Evolutionary conservation across 1,140 invertebrate genomes (phyloP).

Genomic region (Drosophila pruinosa): DNA sequence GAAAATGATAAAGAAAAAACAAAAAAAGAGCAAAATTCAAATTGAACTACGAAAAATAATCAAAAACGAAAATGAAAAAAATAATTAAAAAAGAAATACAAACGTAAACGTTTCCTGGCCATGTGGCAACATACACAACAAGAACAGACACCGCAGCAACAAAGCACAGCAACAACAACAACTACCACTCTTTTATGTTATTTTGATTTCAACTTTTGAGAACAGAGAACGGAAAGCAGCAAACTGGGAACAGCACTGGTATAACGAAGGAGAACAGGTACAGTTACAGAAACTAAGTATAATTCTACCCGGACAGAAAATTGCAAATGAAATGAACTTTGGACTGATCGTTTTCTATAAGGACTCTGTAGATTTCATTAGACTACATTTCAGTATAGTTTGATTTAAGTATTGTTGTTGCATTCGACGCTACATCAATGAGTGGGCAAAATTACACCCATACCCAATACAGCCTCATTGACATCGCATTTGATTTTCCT

Average conservation of each 20-base stretch:
- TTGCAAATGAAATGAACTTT: background rate
- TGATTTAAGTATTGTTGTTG: background rate
- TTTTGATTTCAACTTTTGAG: background rate
- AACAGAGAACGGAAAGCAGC: background rate
- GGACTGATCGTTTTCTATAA: background rate
- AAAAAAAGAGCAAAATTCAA: constrained; percentile 1
- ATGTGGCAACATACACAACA: background rate
- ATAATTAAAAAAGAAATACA: background rate
- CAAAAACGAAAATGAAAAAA: background rate
- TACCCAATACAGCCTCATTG: no score
- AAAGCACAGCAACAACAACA: background rate
- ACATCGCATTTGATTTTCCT: no score
- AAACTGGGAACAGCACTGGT: background rate
- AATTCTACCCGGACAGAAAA: background rate
- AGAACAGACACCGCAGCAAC: background rate
- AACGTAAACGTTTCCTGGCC: background rate
- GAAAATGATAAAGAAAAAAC: background rate
- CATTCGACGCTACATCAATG: no score
- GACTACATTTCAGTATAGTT: background rate
- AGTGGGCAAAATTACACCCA: no score
- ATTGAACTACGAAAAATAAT: background rate
- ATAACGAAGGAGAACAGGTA: background rate
- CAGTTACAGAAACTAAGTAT: background rate
- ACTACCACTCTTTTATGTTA: background rate
- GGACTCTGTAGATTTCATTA: background rate